Conservation (phyloP, 2,797 vertebrate species). For the Poeciliopsis paucimaculata region DNA sequence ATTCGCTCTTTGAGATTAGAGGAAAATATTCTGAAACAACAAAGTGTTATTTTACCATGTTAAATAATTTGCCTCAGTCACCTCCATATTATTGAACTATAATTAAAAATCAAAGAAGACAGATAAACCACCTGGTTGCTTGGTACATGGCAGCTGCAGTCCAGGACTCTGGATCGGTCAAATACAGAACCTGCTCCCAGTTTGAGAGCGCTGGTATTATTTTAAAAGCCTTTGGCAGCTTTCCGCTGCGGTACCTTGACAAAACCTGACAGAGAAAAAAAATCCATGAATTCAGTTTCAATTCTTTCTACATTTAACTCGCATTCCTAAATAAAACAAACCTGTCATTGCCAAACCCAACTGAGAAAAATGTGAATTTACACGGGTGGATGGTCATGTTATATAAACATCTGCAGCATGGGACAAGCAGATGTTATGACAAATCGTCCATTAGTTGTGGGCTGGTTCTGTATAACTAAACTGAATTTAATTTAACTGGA, state of each 20-base stretch:
- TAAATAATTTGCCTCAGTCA: background rate
- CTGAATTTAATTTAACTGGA: no score
- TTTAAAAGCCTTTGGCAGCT: conserved; percentile 97
- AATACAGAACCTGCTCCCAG: conserved; percentile 97
- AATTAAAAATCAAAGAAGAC: background rate
- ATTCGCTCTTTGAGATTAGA: conserved; percentile 96
- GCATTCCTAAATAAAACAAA: background rate
- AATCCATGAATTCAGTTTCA: no score
- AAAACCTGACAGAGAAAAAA: conserved; percentile 83
- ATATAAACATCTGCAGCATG: background rate
- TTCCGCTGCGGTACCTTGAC: conserved; percentile 94
- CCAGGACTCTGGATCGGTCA: conserved; percentile 94
- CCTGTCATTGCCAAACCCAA: no score
- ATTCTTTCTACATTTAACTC: background rate
- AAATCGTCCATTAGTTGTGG: no score
- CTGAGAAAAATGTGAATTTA: no score
- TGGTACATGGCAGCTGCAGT: conserved; percentile 97
- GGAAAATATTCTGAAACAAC: conserved; percentile 88
- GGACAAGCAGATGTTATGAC: background rate
- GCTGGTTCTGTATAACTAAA: no score
- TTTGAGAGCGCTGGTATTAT: conserved; percentile 95
- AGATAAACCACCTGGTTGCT: conserved; percentile 87
- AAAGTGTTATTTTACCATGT: background rate
- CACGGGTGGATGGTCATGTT: background rate
- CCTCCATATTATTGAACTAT: background rate